Evolutionary conservation across 2,888 invertebrate species (phyloP).

Genomic region (Conops quadrifasciatus): DNA sequence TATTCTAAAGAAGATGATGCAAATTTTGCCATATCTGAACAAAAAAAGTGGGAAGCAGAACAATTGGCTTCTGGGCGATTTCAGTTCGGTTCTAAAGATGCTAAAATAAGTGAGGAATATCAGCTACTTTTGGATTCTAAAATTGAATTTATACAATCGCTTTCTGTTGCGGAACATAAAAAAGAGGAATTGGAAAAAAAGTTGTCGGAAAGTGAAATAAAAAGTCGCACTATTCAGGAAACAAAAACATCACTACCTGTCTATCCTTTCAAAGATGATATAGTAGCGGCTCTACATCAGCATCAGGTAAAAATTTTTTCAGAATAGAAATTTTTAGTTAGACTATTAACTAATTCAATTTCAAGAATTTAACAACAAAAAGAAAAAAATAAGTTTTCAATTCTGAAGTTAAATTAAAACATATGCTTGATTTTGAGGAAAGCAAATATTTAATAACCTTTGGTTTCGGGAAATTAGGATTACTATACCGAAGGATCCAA

Average conservation of each 20-base stretch:
- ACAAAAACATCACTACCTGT: conserved; percentile 93
- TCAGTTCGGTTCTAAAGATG: conserved; percentile 93
- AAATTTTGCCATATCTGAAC: conserved; percentile 82
- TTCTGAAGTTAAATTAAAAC: no score
- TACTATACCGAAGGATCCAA: no score
- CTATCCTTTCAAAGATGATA: conserved; percentile 87
- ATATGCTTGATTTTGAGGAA: no score
- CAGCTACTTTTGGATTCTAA: conserved; percentile 94
- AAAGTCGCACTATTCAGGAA: conserved; percentile 86
- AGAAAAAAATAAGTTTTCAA: no score
- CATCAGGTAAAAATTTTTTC: conserved; percentile 81
- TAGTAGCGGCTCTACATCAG: conserved; percentile 89
- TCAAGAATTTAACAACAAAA: no score
- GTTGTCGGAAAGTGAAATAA: conserved; percentile 74
- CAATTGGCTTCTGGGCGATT: conserved; percentile 93
- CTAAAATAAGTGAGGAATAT: conserved; percentile 79
- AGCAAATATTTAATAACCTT: no score
- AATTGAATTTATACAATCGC: conserved; percentile 95
- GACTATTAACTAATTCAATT: no score
- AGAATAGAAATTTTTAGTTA: no score
- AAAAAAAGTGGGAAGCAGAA: conserved; percentile 97
- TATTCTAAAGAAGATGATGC: conserved; percentile 91
- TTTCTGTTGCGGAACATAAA: conserved; percentile 79
- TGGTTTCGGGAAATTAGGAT: no score
- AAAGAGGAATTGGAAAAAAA: conserved; percentile 67